These are phyloP conservation scores for Anoplopoma fimbria DNA, from an alignment of 2,113 vertebrate genomes.

Conservation along the genomic window DNA sequence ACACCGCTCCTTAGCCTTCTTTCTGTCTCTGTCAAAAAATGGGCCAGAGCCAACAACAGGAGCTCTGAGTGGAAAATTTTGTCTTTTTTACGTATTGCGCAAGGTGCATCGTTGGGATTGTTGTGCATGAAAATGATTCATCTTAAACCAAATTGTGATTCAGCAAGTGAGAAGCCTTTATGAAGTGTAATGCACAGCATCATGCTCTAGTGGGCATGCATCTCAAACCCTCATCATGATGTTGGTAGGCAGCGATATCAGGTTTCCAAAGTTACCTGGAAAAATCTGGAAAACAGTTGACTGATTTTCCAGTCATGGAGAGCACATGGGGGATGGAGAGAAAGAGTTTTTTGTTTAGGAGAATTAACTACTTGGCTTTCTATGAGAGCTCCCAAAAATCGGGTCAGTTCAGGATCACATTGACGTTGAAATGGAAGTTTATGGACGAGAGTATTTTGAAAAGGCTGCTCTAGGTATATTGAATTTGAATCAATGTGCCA, in stretches of 20 bases:
- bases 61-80: conserved; percentile 26
- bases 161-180: not conserved
- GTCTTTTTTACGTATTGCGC: not conserved
- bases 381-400: too few relatives aligned
- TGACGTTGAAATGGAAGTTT: too few relatives aligned
- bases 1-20: conserved; percentile 32
- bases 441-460: too few relatives aligned
- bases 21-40: conserved; percentile 54
- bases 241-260: too few relatives aligned
- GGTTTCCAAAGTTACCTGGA: too few relatives aligned
- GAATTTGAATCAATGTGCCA: too few relatives aligned
- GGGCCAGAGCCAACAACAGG: conserved; percentile 27
- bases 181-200: not conserved
- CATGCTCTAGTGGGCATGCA: not conserved
- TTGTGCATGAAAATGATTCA: conserved; percentile 1
- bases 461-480: too few relatives aligned
- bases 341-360: too few relatives aligned
- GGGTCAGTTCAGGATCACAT: too few relatives aligned
- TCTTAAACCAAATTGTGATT: conserved; percentile 17
- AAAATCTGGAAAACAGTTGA: too few relatives aligned
- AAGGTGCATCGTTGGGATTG: not conserved
- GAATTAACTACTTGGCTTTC: too few relatives aligned
- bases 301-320: not conserved
- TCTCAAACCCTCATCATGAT: not conserved
- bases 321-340: too few relatives aligned